phyloP scores from a whole-genome alignment of 2,113 vertebrate species.

The Perognathus longimembris region DNA sequence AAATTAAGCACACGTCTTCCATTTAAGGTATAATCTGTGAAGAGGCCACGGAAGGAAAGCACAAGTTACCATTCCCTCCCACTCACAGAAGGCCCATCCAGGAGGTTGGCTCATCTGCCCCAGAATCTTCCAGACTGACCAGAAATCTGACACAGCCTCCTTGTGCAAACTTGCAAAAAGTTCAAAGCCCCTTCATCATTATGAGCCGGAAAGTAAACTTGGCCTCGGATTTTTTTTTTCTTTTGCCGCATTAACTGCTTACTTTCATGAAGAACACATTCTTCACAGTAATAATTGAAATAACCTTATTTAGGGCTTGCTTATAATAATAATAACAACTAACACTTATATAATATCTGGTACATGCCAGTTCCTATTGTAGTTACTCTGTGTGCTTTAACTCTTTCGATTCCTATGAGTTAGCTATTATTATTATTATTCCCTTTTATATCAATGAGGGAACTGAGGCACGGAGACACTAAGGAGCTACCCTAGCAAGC shows the following conservation, averaged over 20 bases:
- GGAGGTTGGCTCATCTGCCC: neutral
- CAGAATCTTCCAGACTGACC: neutral
- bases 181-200: neutral
- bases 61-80: accelerated
- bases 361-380: neutral
- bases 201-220: neutral
- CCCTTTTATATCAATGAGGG: neutral
- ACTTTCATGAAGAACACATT: neutral
- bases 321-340: neutral
- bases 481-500: neutral
- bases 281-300: neutral
- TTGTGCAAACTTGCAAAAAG: neutral
- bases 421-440: neutral
- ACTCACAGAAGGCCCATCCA: neutral
- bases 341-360: accelerated
- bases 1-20: slow-evolving; percentile 27
- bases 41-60: neutral
- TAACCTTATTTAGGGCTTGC: neutral
- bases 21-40: neutral
- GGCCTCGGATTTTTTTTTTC: neutral
- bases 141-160: neutral
- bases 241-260: neutral
- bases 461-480: neutral
- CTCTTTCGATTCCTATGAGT: neutral
- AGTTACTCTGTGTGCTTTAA: neutral